Evolutionary conservation across 1,140 invertebrate species (phyloP).

Genomic region (Drosophila mojavensis): DNA sequence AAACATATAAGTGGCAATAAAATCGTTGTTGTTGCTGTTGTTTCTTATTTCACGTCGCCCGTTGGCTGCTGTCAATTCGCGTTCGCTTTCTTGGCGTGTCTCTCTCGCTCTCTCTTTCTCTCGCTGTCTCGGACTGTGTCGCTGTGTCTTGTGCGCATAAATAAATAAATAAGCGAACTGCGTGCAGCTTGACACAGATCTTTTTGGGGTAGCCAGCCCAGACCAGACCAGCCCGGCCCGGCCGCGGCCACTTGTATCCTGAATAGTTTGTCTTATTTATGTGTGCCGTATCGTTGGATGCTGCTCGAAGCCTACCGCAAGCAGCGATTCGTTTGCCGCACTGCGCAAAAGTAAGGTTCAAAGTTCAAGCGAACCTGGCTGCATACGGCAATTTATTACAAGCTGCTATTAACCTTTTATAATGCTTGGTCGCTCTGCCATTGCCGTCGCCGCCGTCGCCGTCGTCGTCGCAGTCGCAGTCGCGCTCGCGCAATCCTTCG

Average conservation of each 20-base stretch:
- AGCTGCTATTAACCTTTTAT: constrained; percentile 41
- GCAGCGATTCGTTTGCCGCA: constrained; percentile 11
- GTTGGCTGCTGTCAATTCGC: neutral
- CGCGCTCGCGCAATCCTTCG: constrained; percentile 70
- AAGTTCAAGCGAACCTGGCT: constrained; percentile 35
- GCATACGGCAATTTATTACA: constrained; percentile 56
- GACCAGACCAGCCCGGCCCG: too few species aligned
- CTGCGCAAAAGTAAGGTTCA: constrained; percentile 28
- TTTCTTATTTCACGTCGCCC: neutral
- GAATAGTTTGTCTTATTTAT: constrained; percentile 32
- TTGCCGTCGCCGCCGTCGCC: constrained; percentile 3
- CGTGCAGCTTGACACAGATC: constrained; percentile 27
- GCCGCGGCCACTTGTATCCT: neutral
- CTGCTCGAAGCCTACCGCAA: constrained; percentile 4
- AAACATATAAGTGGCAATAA: constrained; percentile 72
- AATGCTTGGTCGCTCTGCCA: constrained; percentile 13
- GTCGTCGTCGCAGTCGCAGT: constrained; percentile 34
- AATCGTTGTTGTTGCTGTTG: constrained; percentile 34
- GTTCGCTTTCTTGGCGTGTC: neutral
- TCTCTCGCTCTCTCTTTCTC: neutral
- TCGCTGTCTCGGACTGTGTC: neutral
- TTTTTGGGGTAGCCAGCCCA: constrained; percentile 5
- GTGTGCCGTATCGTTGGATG: constrained; percentile 9
- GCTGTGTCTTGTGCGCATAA: constrained; percentile 35
- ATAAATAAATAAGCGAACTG: constrained; percentile 63